Evolutionary conservation across 1,140 invertebrate genomes (phyloP).

Genomic region (Maniola jurtina): DNA sequence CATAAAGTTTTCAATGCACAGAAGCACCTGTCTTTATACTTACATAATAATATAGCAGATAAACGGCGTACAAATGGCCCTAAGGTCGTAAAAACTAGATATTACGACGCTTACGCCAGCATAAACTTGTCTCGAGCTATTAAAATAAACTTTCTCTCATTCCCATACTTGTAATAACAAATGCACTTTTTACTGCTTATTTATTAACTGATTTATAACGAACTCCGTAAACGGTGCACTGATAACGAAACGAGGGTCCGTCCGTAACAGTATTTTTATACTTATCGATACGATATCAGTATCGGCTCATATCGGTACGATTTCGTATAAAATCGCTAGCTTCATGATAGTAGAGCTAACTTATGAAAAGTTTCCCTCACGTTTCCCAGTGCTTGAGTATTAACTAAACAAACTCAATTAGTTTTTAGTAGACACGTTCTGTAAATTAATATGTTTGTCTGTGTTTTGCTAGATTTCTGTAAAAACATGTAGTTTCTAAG

Average conservation of each 20-base stretch:
- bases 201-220: conserved; percentile 20
- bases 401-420: no score
- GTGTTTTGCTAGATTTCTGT: no score
- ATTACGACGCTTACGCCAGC: conserved; percentile 2
- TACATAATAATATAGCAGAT: neutral
- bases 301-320: neutral
- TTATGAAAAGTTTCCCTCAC: no score
- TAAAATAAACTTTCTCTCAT: conserved; percentile 12
- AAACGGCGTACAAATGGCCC: neutral
- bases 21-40: neutral
- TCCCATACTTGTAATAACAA: conserved; percentile 8
- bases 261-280: neutral
- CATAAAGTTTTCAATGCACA: neutral
- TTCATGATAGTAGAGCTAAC: no score
- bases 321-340: no score
- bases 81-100: neutral
- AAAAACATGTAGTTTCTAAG: no score
- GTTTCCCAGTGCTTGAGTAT: no score
- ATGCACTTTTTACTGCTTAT: conserved; percentile 12
- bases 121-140: conserved; percentile 8
- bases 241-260: conserved; percentile 9
- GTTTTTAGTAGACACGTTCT: no score
- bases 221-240: conserved; percentile 2
- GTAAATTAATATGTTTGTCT: no score
- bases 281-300: neutral